Evolutionary conservation across 1,140 invertebrate species (phyloP), one percentile per base, ranked within the genome.

Genomic region (Maconellicoccus hirsutus): DNA sequence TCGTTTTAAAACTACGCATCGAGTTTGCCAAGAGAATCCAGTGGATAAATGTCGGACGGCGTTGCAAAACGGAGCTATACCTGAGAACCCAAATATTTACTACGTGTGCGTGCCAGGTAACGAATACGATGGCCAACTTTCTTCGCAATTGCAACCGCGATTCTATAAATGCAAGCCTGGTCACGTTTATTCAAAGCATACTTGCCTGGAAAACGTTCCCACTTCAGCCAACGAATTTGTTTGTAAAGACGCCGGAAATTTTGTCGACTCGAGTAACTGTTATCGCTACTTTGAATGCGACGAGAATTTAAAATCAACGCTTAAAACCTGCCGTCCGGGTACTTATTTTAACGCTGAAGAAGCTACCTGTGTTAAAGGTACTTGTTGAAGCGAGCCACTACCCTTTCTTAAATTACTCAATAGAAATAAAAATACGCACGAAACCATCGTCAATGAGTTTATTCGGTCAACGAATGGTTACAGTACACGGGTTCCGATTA

Each of bases 111-210:
- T 72, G 21, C 16, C 21, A 33, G 52, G 66, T 14, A 12, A 52
- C 10, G 29, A 6, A 6, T 12, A 33, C 29, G 29, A 33, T 33
- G 4, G 16, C 16, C 4, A 16, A 59, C 29, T 14, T n/a, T n/a
- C n/a, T n/a, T 70, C 22, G 0, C 39, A 70, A 33, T 25, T 74
- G 14, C 70, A 72, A 59, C 74, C 74, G 4, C 39, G 42, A 16
- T 22, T 72, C 26, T 75, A 72, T 59, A 69, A 70, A 42, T 75
- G 74, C 71, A 61, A 71, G n/a, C 26, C 73, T 66, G 73, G 73
- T n/a, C 29, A 70, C 4, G 25, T 70, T 2, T 75, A 73, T 66
- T 23, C 19, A 4, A 23, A 22, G 1, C 38, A 69, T 7, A 19
- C 21, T 21, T 72, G 72, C 42, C 33, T 70, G 1, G 72, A 72